Percentiles rank a stretch among this genome's conserved stretches.
These are phyloP conservation scores for Ptilonorhynchus violaceus DNA, from an alignment of 2,113 vertebrate genomes.

Conservation along the genomic window DNA sequence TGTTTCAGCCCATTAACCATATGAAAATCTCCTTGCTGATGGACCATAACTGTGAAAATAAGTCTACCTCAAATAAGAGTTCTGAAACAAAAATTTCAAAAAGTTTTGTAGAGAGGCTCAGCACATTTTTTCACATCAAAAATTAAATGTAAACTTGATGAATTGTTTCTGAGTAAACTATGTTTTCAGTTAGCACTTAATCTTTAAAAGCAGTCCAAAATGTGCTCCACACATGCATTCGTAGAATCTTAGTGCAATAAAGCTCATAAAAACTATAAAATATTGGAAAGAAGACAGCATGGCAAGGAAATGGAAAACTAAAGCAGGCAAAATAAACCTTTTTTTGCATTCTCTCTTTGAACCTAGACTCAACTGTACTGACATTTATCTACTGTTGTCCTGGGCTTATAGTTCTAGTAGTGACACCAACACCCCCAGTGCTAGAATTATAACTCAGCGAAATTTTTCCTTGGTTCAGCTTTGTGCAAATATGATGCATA, in stretches of 20 bases:
- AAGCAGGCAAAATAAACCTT: not conserved
- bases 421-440: not conserved
- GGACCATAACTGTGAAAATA: not conserved
- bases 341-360: slow-evolving; percentile 1
- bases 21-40: not conserved
- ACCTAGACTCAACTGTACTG: not conserved
- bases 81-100: not conserved
- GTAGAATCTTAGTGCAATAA: not conserved
- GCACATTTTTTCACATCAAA: not conserved
- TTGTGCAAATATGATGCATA: not conserved
- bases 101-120: not conserved
- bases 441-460: not conserved
- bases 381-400: not conserved
- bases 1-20: not conserved
- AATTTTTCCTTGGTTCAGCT: not conserved
- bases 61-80: not conserved
- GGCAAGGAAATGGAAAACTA: slow-evolving; percentile 43
- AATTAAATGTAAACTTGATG: not conserved
- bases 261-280: not conserved
- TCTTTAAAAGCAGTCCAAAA: not conserved
- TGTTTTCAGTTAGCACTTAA: slow-evolving; percentile 2
- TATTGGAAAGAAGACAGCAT: not conserved
- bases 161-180: not conserved
- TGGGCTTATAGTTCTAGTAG: not conserved
- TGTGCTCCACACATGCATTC: slow-evolving; percentile 19